Base-by-base conservation (phyloP, 2,888 invertebrate species). In the Steinernema carpocapsae region DNA sequence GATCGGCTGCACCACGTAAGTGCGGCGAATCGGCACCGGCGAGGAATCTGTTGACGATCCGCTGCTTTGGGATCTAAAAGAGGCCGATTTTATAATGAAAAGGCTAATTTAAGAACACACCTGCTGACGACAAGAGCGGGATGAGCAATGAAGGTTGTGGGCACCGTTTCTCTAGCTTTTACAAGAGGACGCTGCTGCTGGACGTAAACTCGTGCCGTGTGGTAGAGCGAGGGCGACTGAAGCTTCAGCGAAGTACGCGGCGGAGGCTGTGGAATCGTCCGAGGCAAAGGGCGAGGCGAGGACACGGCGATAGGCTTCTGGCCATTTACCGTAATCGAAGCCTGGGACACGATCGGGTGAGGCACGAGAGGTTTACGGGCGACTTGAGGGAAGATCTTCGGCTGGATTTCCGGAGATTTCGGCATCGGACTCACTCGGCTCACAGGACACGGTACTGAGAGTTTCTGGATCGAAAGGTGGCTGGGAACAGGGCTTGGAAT, bases 61-160 rank as follows among this genome's bases (percentile, higher is more conserved):
- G 17, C 64, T 64, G 64, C 64, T 32, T n/a, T 37, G 64, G 32
- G 64, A 64, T 64, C 64, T 64, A 32, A 64, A 64, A 56, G 3
- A 3, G 14, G 3, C 2, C 2, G 17, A 17, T 4, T 22, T 56
- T 3, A 10, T 6, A 37, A 37, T 37, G 37, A 37, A 37, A 10
- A 3, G 4, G 10, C 4, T 6, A 10, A 10, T 37, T 37, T 10
- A 6, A 10, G 3, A 10, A 12, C 29, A 7, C 29, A 64, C 64
- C 64, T 64, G 64, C 64, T 64, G 64, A 64, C 32, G 19, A 64
- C 64, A 12, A 64, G 64, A 17, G 64, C 64, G 2, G 64, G 64
- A n/a, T 64, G 64, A 17, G 64, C 64, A 29, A 64, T 64, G 64
- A 64, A 64, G 2, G 64, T 64, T 4, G 64, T 26, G 29, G 64